Conservation (phyloP, 2,888 invertebrate genomes). For the Platycheirus albimanus region DNA sequence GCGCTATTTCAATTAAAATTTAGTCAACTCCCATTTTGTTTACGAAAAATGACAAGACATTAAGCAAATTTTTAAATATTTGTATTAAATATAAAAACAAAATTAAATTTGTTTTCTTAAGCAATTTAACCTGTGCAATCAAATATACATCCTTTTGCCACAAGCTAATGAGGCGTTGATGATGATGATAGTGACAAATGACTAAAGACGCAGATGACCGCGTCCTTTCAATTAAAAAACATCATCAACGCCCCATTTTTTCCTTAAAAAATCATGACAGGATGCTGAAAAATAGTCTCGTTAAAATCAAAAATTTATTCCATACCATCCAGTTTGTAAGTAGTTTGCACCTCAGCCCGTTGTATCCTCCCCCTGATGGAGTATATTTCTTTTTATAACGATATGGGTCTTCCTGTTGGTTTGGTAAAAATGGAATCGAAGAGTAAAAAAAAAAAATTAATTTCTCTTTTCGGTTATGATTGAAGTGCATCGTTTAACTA, state of each 20-base stretch:
- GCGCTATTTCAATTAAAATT: neutral
- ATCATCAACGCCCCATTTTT: no score
- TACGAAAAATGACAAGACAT: neutral
- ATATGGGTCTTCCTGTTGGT: neutral
- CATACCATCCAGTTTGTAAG: slow-evolving; percentile 36
- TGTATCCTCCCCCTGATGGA: slow-evolving; percentile 50
- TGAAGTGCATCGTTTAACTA: slow-evolving; percentile 72
- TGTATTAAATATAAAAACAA: no score
- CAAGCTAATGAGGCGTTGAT: no score
- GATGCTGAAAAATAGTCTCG: neutral
- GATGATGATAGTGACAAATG: no score
- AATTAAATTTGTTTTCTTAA: no score
- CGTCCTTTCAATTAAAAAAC: no score
- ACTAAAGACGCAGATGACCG: no score
- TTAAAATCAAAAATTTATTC: slow-evolving; percentile 57
- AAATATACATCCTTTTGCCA: no score
- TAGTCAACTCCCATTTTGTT: neutral
- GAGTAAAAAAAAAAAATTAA: slow-evolving; percentile 51
- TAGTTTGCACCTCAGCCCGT: slow-evolving; percentile 68
- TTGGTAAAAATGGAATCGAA: slow-evolving; percentile 56
- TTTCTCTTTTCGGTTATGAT: slow-evolving; percentile 66
- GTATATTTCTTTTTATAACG: neutral
- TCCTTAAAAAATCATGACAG: neutral
- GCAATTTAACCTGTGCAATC: no score
- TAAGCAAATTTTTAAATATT: no score